These are phyloP conservation scores for Rafetus swinhoei DNA, from an alignment of 2,113 vertebrate species.

Conservation along the genomic window DNA sequence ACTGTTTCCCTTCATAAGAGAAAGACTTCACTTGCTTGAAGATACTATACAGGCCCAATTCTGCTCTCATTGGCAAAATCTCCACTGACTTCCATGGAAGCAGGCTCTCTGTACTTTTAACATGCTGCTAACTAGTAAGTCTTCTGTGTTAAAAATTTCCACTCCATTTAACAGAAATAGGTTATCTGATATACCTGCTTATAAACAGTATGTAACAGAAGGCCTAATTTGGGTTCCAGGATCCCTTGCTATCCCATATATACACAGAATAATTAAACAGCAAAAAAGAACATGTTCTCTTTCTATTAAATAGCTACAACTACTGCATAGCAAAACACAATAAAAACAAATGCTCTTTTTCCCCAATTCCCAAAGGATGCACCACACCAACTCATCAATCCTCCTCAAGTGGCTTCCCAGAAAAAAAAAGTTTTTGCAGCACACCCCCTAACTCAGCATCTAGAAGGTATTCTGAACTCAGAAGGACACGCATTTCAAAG, in stretches of 20 bases:
- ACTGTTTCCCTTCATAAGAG: conserved; percentile 45
- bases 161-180: not conserved
- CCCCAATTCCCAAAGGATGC: not conserved
- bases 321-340: not conserved
- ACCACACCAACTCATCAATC: not conserved
- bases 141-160: not conserved
- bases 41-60: not conserved
- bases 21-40: not conserved
- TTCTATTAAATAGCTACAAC: not conserved
- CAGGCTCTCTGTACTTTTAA: not conserved
- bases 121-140: not conserved
- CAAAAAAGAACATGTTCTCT: not conserved
- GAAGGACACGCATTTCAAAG: not conserved
- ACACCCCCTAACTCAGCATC: not conserved
- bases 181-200: not conserved
- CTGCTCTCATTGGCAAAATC: conserved; percentile 28
- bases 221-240: not conserved
- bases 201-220: not conserved
- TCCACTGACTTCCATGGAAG: not conserved
- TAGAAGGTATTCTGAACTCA: not conserved
- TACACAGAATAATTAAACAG: not conserved
- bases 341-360: not conserved
- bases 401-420: not conserved
- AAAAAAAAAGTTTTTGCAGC: not conserved
- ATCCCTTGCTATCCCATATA: not conserved